phyloP scores from a whole-genome alignment of 53 echinoderm and acorn worm species.

The Paracentrotus lividus region DNA sequence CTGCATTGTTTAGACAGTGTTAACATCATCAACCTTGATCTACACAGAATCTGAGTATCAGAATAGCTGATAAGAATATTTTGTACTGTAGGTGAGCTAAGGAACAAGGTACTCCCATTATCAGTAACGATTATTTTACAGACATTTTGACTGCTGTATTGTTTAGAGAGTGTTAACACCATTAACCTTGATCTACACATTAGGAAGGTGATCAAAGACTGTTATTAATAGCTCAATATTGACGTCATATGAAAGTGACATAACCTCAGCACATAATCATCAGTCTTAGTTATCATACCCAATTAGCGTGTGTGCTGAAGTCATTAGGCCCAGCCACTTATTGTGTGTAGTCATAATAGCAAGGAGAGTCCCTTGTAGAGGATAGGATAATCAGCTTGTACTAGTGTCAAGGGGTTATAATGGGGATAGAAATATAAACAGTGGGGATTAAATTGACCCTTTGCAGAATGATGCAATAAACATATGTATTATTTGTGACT shows the following conservation, averaged over 20 bases:
- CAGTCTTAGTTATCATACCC: neutral
- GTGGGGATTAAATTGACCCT: conserved; percentile 1
- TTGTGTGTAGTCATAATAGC: neutral
- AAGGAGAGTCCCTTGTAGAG: neutral
- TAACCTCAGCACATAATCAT: neutral
- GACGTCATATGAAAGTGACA: neutral
- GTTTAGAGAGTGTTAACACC: neutral
- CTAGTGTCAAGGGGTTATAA: neutral
- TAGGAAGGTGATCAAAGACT: neutral
- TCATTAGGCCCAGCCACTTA: conserved; percentile 25
- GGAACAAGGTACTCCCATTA: no score
- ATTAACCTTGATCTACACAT: neutral
- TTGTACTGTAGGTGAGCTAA: no score
- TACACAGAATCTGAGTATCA: no score
- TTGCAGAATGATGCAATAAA: conserved; percentile 23
- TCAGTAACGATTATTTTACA: no score
- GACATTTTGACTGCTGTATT: no score
- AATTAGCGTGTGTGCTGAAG: neutral
- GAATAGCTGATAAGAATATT: no score
- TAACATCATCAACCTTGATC: no score
- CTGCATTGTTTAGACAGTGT: no score
- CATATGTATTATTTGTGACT: no score
- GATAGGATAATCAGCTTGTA: neutral
- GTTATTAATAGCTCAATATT: conserved; percentile 16
- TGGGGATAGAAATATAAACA: neutral